Evolutionary conservation across 2,113 vertebrate genomes (phyloP).

Genomic region (Sciurus niger): DNA sequence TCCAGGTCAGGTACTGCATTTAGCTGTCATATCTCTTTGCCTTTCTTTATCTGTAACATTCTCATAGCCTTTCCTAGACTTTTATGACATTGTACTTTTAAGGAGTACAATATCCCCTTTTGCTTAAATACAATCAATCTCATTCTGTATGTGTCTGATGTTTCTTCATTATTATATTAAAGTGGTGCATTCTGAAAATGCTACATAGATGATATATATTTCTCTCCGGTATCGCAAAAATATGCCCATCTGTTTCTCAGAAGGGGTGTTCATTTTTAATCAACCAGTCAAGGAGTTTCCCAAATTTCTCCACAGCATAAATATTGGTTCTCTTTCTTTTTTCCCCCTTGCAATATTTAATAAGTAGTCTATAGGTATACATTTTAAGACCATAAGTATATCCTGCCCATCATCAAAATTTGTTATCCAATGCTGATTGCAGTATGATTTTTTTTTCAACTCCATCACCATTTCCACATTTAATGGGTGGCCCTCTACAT

Average conservation of each 20-base stretch:
- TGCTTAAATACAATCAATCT: neutral
- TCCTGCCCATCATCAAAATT: neutral
- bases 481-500: neutral
- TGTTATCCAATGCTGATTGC: neutral
- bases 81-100: neutral
- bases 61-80: neutral
- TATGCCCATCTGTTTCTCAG: neutral
- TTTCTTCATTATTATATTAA: neutral
- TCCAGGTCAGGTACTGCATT: no score
- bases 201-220: neutral
- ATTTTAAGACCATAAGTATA: neutral
- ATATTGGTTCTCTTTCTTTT: neutral
- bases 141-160: neutral
- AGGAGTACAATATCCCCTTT: neutral
- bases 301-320: neutral
- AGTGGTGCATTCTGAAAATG: neutral
- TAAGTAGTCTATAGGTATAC: neutral
- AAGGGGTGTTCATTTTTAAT: neutral
- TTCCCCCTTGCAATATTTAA: neutral
- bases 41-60: neutral
- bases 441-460: conserved; percentile 25
- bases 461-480: neutral
- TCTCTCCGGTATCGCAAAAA: neutral
- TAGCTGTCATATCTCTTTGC: neutral
- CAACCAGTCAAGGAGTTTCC: neutral